A percentile compares a stretch with the other conserved stretches of the same genome.
These are phyloP conservation scores for Puma concolor DNA, from an alignment of 2,113 vertebrate genomes.

Conservation along the genomic window DNA sequence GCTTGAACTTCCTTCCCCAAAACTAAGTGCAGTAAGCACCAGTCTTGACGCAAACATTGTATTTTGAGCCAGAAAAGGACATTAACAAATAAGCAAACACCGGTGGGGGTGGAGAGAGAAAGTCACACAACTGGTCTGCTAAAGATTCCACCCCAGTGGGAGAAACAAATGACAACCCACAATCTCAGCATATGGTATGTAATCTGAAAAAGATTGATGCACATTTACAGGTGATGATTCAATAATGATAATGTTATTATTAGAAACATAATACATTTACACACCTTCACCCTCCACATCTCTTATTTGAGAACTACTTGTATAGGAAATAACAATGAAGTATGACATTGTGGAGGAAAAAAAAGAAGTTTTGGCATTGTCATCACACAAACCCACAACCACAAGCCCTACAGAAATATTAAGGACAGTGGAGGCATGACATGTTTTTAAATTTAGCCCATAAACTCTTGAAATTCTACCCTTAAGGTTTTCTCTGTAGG, in stretches of 20 bases:
- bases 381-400: background rate
- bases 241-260: background rate
- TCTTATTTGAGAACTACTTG: background rate
- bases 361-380: background rate
- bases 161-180: background rate
- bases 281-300: background rate
- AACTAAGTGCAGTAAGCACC: background rate
- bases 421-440: accelerated
- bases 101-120: background rate
- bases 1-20: background rate
- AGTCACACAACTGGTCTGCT: background rate
- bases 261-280: background rate
- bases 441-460: background rate
- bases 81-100: background rate
- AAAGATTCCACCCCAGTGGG: accelerated
- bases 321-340: background rate
- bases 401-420: background rate
- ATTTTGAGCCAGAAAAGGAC: background rate
- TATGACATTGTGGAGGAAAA: background rate
- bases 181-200: background rate
- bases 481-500: background rate
- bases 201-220: background rate
- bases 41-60: background rate
- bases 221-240: background rate
- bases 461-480: background rate